These are phyloP conservation scores for Chloromyia formosa DNA, from an alignment of 2,888 invertebrate species.

Conservation along the genomic window DNA sequence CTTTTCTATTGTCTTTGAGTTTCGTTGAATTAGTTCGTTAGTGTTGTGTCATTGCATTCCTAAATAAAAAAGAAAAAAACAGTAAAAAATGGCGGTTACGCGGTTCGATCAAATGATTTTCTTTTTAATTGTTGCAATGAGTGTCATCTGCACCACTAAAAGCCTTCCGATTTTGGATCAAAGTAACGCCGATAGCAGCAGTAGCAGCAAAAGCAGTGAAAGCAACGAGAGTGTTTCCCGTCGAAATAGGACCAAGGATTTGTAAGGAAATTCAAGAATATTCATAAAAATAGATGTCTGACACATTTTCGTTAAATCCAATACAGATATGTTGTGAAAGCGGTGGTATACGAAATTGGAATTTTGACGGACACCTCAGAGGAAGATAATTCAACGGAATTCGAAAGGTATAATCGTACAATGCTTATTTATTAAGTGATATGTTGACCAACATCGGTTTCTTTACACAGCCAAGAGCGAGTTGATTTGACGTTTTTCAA, in stretches of 20 bases:
- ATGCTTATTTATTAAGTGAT: background rate
- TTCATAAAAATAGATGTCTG: constrained; percentile 14
- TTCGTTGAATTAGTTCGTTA: background rate
- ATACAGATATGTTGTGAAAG: constrained; percentile 67
- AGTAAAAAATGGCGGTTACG: background rate
- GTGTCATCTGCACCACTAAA: background rate
- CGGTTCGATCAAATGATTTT: background rate
- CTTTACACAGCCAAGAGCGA: constrained; percentile 64
- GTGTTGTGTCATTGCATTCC: background rate
- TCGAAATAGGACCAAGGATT: constrained; percentile 58
- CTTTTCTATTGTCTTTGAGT: constrained; percentile 30
- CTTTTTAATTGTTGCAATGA: constrained; percentile 5
- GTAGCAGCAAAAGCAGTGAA: background rate
- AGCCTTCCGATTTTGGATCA: constrained; percentile 5
- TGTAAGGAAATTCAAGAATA: constrained; percentile 55
- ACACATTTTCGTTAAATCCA: constrained; percentile 2
- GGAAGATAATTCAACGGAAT: constrained; percentile 58
- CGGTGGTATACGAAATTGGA: constrained; percentile 70
- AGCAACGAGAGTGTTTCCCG: constrained; percentile 17
- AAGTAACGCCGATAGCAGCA: background rate
- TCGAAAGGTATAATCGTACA: background rate
- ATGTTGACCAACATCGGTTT: background rate
- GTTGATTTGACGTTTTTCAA: constrained; percentile 68
- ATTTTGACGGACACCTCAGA: constrained; percentile 67
- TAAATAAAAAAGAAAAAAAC: too few relatives aligned